Conservation (phyloP, 2,888 invertebrate genomes). For the Diaphora mendica region DNA sequence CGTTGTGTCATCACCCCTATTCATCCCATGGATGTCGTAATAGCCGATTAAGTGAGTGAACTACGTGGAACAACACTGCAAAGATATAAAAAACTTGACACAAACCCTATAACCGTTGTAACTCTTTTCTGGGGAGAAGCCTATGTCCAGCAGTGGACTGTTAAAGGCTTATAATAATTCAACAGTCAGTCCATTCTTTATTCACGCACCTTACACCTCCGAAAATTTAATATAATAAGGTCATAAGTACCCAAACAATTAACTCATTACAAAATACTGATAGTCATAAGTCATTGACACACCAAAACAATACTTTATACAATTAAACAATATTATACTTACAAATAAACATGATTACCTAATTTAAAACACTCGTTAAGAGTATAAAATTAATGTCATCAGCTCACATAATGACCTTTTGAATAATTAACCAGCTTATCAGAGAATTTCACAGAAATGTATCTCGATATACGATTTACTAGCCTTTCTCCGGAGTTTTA, state of each 20-base stretch:
- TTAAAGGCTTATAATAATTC: no score
- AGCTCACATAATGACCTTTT: background rate
- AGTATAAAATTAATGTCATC: background rate
- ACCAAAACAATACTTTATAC: background rate
- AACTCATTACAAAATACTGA: slow-evolving; percentile 8
- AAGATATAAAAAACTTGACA: no score
- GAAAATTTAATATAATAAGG: background rate
- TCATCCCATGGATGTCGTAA: no score
- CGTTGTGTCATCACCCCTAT: no score
- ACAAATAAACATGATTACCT: slow-evolving; percentile 6
- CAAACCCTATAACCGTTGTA: no score
- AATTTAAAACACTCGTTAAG: background rate
- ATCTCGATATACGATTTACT: background rate
- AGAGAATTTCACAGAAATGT: background rate
- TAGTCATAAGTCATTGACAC: slow-evolving; percentile 3
- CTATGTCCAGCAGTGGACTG: no score
- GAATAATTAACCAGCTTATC: background rate
- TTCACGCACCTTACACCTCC: background rate
- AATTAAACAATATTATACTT: slow-evolving; percentile 10
- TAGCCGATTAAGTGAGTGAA: no score
- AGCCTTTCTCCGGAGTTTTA: no score
- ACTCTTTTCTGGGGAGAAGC: no score
- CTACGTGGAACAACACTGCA: no score
- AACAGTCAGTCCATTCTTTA: background rate
- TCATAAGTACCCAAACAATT: slow-evolving; percentile 6